A percentile compares a stretch with the other conserved stretches of the same genome.
These are phyloP conservation scores for Thalassarche chlororhynchos DNA, from an alignment of 2,113 vertebrate species.

Conservation along the genomic window DNA sequence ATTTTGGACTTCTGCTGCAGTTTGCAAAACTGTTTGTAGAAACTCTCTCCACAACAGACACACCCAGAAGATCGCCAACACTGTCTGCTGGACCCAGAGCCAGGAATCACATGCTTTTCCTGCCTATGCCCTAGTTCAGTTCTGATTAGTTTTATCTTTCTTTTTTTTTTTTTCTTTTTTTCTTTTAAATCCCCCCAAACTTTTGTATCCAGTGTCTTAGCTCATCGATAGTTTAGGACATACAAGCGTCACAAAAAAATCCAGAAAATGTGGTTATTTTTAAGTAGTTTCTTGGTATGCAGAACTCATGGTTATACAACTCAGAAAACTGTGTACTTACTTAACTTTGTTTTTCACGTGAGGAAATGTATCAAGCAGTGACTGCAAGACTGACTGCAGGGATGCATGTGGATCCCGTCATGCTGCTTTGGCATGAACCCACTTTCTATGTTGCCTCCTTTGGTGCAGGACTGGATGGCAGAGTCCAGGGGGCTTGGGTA, in stretches of 20 bases:
- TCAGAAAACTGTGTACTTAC: neutral
- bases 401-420: neutral
- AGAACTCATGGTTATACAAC: neutral
- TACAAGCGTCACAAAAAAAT: neutral
- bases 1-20: neutral
- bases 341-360: accelerated
- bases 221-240: neutral
- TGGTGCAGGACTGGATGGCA: neutral
- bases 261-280: neutral
- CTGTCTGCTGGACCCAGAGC: neutral
- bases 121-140: neutral
- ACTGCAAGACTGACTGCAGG: neutral
- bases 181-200: neutral
- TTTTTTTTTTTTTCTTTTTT: neutral
- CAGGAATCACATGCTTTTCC: neutral
- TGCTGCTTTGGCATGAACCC: accelerated
- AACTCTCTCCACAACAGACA: neutral
- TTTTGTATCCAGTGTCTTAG: neutral
- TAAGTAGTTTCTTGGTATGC: neutral
- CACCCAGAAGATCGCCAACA: neutral
- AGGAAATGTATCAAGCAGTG: neutral
- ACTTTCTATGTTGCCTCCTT: neutral
- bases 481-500: neutral
- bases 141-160: neutral
- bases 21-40: conserved; percentile 5